Conservation (phyloP, 2,888 invertebrate species). For the Dynastes grantii region DNA sequence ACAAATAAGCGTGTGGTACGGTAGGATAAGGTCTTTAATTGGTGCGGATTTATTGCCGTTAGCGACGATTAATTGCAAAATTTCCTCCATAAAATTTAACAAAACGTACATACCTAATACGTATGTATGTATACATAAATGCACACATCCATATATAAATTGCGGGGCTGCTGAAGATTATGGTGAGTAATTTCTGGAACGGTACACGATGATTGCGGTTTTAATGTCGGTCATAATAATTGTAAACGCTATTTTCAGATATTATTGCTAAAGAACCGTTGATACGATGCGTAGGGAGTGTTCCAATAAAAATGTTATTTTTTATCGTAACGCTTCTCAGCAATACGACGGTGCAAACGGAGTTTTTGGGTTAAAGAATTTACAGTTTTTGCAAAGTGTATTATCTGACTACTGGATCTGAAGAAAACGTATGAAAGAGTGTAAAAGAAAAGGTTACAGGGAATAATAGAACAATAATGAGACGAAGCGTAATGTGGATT, state of each 20-base stretch:
- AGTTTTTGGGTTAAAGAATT: too few species aligned
- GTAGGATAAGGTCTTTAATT: constrained; percentile 44
- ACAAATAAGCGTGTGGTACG: constrained; percentile 43
- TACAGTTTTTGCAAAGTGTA: too few species aligned
- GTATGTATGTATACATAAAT: neutral
- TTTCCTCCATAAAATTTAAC: constrained; percentile 12
- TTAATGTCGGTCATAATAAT: constrained; percentile 7
- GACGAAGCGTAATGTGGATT: too few species aligned
- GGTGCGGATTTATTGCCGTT: constrained; percentile 32
- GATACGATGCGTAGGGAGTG: neutral
- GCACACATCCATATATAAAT: neutral
- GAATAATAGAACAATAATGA: too few species aligned
- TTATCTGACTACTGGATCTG: too few species aligned
- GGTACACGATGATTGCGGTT: neutral
- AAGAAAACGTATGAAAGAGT: too few species aligned
- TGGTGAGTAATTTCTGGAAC: constrained; percentile 10
- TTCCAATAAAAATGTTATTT: too few species aligned
- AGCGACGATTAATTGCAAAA: constrained; percentile 41
- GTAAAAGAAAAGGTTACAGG: too few species aligned
- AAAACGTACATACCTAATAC: neutral
- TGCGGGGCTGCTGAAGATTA: neutral
- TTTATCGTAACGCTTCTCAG: too few species aligned
- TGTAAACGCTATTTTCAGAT: neutral
- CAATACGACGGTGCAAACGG: too few species aligned
- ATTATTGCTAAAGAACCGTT: neutral